These are phyloP conservation scores for Progne subis DNA, from an alignment of 2,113 vertebrate species.

Conservation along the genomic window DNA sequence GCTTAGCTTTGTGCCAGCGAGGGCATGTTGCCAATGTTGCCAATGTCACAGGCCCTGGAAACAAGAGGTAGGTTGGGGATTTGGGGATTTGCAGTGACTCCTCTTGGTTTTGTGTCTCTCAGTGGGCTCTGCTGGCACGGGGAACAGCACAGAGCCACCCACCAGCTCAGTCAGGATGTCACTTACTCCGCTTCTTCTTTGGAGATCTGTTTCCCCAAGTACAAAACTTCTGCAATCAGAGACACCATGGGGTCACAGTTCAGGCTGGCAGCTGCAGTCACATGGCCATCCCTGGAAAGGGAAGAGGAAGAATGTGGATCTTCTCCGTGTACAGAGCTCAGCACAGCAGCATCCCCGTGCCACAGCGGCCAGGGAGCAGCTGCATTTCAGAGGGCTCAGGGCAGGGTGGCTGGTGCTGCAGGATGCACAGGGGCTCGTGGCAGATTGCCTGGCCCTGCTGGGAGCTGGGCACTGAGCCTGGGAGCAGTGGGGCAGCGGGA, in stretches of 20 bases:
- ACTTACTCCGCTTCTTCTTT: constrained; percentile 87
- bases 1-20: neutral
- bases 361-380: neutral
- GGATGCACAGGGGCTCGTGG: neutral
- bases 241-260: constrained; percentile 84
- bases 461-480: neutral
- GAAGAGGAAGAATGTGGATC: neutral
- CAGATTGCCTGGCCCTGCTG: neutral
- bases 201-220: constrained; percentile 74
- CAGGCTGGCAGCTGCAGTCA: constrained; percentile 86
- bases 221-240: constrained; percentile 79
- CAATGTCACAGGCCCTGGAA: neutral
- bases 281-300: constrained; percentile 74
- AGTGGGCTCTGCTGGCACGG: neutral
- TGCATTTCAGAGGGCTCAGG: neutral
- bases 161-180: neutral
- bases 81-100: neutral
- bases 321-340: rapidly evolving
- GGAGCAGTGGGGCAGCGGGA: neutral
- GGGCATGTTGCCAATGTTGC: neutral
- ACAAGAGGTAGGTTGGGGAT: rapidly evolving
- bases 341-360: neutral
- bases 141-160: neutral
- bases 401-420: neutral
- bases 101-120: neutral